phyloP scores from a whole-genome alignment of 2,888 invertebrate genomes.

The Brassicogethes aeneus region DNA sequence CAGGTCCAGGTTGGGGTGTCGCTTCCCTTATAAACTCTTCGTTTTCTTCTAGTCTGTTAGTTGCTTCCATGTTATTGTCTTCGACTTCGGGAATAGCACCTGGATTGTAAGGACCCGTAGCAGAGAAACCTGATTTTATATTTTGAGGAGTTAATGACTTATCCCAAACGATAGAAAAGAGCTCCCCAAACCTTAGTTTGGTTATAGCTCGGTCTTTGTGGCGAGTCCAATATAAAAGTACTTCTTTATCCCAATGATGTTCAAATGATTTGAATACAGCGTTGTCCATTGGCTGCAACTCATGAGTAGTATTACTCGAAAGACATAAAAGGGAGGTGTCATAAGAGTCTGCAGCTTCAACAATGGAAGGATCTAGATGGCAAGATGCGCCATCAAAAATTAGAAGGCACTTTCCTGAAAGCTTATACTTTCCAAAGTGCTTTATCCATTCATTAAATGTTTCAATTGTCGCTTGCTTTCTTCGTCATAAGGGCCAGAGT shows the following conservation, averaged over 20 bases:
- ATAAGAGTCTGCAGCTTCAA: constrained; percentile 21
- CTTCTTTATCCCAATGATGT: constrained; percentile 30
- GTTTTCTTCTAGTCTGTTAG: no score
- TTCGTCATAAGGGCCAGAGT: constrained; percentile 17
- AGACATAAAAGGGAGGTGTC: constrained; percentile 27
- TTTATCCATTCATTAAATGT: constrained; percentile 18
- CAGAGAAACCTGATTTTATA: constrained; percentile 23
- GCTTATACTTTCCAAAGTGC: constrained; percentile 23
- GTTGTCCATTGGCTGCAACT: constrained; percentile 32
- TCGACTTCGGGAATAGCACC: constrained; percentile 22
- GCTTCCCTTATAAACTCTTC: no score
- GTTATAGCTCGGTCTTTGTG: constrained; percentile 7
- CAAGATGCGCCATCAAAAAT: background rate
- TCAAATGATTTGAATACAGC: constrained; percentile 27
- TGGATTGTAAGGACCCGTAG: constrained; percentile 23
- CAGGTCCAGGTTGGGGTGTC: no score
- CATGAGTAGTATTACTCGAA: constrained; percentile 33
- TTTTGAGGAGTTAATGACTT: constrained; percentile 21
- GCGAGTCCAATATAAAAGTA: constrained; percentile 23
- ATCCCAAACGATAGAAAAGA: constrained; percentile 22
- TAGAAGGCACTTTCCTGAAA: constrained; percentile 1
- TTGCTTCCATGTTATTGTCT: no score
- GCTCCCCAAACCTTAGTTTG: constrained; percentile 13
- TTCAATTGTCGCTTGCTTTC: constrained; percentile 26
- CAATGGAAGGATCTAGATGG: constrained; percentile 20